Percentiles rank a stretch among this genome's conserved stretches.
Conservation (phyloP, 30 jellyfish, hydroid and myxozoan genomes). For the Sanderia malayensis region DNA sequence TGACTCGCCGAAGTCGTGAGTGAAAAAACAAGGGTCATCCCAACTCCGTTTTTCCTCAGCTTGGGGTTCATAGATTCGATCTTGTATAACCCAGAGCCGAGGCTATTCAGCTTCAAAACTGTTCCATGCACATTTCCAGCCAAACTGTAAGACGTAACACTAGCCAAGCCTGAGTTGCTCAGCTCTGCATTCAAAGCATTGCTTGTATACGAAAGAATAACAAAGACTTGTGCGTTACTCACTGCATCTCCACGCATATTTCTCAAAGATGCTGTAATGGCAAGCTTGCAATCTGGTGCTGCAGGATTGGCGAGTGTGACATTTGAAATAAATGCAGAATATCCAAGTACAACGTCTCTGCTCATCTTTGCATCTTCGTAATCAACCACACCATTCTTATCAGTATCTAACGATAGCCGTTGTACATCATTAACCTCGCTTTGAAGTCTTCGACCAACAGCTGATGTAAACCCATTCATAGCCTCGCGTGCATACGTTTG, state of each 20-base stretch:
- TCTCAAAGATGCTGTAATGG: slow-evolving; percentile 29
- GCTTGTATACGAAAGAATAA: slow-evolving; percentile 17
- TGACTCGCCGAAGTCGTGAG: slow-evolving; percentile 15
- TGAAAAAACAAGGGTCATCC: slow-evolving; percentile 36
- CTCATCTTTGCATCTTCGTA: slow-evolving; percentile 44
- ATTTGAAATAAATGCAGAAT: slow-evolving; percentile 27
- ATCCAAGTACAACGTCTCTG: slow-evolving; percentile 38
- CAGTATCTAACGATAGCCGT: slow-evolving; percentile 45
- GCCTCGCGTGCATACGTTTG: slow-evolving; percentile 67
- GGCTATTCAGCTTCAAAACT: slow-evolving; percentile 25
- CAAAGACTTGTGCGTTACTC: slow-evolving; percentile 36
- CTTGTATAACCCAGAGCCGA: slow-evolving; percentile 20
- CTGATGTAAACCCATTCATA: slow-evolving; percentile 20
- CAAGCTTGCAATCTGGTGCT: slow-evolving; percentile 50
- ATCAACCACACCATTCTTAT: slow-evolving; percentile 53
- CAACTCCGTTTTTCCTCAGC: slow-evolving; percentile 29
- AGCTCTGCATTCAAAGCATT: slow-evolving; percentile 26
- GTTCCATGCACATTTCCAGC: slow-evolving; percentile 42
- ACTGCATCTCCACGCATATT: slow-evolving; percentile 39
- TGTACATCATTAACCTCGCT: slow-evolving; percentile 5
- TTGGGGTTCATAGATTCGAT: slow-evolving; percentile 32
- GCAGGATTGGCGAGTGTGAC: slow-evolving; percentile 33
- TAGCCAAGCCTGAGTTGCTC: slow-evolving; percentile 40
- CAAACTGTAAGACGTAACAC: slow-evolving; percentile 22
- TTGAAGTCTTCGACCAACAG: slow-evolving; percentile 29